Percentiles rank a stretch among this genome's conserved stretches.
Conservation (phyloP, 2,113 vertebrate species). For the Prionailurus bengalensis region DNA sequence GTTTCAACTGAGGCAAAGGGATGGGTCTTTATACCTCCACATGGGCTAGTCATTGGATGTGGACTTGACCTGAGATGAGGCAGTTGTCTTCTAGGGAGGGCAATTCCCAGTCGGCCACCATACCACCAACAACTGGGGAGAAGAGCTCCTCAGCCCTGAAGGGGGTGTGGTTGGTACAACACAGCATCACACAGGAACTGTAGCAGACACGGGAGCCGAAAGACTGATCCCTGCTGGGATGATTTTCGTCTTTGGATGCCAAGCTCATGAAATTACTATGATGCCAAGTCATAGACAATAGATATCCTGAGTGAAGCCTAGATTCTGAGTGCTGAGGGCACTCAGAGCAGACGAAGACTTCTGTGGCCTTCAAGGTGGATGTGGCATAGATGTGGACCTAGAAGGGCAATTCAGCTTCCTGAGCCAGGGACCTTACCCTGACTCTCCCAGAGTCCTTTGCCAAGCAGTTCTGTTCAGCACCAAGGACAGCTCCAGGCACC, state of each 20-base stretch:
- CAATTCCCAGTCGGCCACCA: not conserved
- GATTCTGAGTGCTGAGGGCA: not conserved
- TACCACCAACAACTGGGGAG: not conserved
- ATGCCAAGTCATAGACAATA: not conserved
- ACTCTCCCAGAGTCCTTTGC: not conserved
- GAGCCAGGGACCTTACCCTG: not conserved
- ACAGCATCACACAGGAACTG: not conserved
- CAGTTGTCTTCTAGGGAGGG: not conserved
- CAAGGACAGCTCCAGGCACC: conserved; percentile 14
- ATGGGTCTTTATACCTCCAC: not conserved
- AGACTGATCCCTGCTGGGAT: not conserved
- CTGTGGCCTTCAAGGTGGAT: not conserved
- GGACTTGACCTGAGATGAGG: not conserved
- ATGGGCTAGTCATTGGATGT: not conserved
- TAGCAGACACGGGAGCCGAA: not conserved
- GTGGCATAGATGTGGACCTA: too few relatives aligned
- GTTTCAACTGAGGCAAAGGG: not conserved
- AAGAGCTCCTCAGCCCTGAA: not conserved
- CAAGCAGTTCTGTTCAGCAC: conserved; percentile 24
- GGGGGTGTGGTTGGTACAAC: not conserved
- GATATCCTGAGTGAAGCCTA: not conserved
- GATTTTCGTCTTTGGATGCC: not conserved
- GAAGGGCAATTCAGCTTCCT: not conserved
- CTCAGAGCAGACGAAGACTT: not conserved
- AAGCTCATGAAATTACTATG: not conserved